These are phyloP conservation scores for Pseudanteris insignis DNA, from an alignment of 2,888 invertebrate genomes.

Conservation along the genomic window DNA sequence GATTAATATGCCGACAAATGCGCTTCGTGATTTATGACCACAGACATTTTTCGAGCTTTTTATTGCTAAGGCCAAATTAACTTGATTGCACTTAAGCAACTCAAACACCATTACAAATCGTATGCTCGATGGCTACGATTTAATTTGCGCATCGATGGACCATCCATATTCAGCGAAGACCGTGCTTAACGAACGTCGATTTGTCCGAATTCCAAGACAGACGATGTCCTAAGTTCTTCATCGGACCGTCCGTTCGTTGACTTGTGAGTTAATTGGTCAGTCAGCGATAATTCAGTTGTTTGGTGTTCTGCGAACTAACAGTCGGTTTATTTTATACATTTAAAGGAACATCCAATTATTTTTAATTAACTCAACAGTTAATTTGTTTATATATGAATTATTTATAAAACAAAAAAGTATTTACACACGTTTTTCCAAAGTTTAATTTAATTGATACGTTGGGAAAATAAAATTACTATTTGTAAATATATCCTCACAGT, in stretches of 20 bases:
- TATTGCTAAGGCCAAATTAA: conserved; percentile 5
- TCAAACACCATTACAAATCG: conserved; percentile 9
- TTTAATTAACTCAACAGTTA: too few relatives aligned
- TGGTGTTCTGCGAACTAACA: conserved; percentile 22
- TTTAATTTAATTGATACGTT: too few relatives aligned
- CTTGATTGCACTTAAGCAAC: background rate
- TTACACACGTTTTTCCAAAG: too few relatives aligned
- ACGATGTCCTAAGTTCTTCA: conserved; percentile 16
- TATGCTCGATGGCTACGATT: conserved; percentile 6
- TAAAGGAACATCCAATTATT: too few relatives aligned
- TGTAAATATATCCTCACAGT: too few relatives aligned
- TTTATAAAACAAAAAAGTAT: too few relatives aligned
- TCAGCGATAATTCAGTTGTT: conserved; percentile 64
- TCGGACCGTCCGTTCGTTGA: conserved; percentile 33
- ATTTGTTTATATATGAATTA: too few relatives aligned
- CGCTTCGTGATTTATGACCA: conserved; percentile 17
- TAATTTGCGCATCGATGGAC: conserved; percentile 17
- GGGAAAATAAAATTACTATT: too few relatives aligned
- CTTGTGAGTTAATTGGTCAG: conserved; percentile 64
- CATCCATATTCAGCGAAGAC: conserved; percentile 37
- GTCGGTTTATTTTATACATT: too few relatives aligned
- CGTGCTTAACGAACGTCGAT: conserved; percentile 31
- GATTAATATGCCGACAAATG: conserved; percentile 45
- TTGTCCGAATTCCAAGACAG: conserved; percentile 24
- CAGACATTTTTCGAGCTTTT: conserved; percentile 7